A percentile compares a stretch with the other conserved stretches of the same genome.
phyloP scores from a whole-genome alignment of 2,888 invertebrate genomes.

The Ichneumon xanthorius region DNA sequence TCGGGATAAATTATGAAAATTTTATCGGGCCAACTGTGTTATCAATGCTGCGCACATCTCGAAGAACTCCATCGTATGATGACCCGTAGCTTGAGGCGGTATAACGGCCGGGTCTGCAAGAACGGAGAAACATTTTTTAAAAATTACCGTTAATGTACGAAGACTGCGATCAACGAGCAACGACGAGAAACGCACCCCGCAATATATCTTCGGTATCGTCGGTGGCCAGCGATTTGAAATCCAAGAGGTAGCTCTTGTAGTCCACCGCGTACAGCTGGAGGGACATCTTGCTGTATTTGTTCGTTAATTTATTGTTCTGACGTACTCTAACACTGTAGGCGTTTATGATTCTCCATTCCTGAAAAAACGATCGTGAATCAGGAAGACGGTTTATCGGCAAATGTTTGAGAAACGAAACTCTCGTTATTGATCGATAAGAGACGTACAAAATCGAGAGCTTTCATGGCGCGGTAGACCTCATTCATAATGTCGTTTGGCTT shows the following conservation, averaged over 20 bases:
- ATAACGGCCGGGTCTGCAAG: conserved; percentile 78
- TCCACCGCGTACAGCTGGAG: conserved; percentile 99
- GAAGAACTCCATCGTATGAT: conserved; percentile 99
- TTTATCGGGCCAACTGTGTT: conserved; percentile 97
- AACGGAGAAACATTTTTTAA: background rate
- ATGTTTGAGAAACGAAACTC: conserved; percentile 21
- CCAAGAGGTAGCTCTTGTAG: conserved; percentile 98
- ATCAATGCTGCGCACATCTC: conserved; percentile 99
- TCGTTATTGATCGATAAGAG: background rate
- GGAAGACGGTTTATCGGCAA: background rate
- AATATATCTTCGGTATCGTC: conserved; percentile 88
- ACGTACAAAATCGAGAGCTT: conserved; percentile 95
- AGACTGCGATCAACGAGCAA: background rate
- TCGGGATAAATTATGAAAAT: conserved; percentile 15
- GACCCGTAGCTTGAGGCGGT: conserved; percentile 87
- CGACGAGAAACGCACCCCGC: conserved; percentile 75
- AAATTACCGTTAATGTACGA: background rate
- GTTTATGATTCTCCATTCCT: conserved; percentile 99
- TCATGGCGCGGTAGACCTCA: conserved; percentile 99
- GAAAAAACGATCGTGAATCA: conserved; percentile 52
- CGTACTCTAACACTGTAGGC: conserved; percentile 98
- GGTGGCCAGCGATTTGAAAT: conserved; percentile 97
- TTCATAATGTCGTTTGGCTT: conserved; percentile 99
- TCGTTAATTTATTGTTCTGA: conserved; percentile 93
- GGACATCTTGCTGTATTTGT: conserved; percentile 97